Base-by-base conservation (phyloP, 2,113 vertebrate genomes). In the Nothoprocta perdicaria region DNA sequence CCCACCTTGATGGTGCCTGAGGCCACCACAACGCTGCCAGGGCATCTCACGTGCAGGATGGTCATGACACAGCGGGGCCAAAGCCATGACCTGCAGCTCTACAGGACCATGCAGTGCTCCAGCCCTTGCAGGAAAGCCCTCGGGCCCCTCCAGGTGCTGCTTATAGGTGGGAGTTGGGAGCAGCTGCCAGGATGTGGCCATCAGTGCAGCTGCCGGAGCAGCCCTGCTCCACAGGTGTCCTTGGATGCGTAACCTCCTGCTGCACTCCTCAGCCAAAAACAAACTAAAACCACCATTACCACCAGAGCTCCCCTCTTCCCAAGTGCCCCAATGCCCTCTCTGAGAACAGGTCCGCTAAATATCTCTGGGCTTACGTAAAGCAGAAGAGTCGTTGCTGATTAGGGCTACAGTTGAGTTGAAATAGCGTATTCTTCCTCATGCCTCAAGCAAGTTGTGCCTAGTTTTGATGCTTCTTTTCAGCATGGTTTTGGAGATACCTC, bases 71-170 rank as follows among this genome's bases (percentile, higher is more conserved):
- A 0, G 1, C 5, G 62, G 7, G 27, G 53, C 7, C n/a, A 50
- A 61, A 87, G 19, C 6, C 11, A 6, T 0, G 2, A 18, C 48
- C 48, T 18, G 0, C 40, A 65, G 12, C 29, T 21, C 12, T 5
- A 0, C 0, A 67, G 7, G 1, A 0, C 13, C 3, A 0, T 7
- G 3, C 33, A 2, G 45, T 0, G 7, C 33, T 50, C 8, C 6
- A 33, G 6, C 10, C 12, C 33, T 40, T 12, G 35, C 12, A 4
- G 4, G 4, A 14, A 2, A 3, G 27, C 31, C 38, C 1, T 0
- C 2, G 1, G 4, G 22, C 2, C 0, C 10, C 3, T 67, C 45
- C 76, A 69, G 27, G 65, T 83, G 57, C 50, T 27, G 4, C 46
- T 77, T 91, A 73, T 50, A 90, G 80, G 76, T 2, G 1, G 35